Conservation (phyloP, 2,113 vertebrate species). For the Carassius auratus region DNA sequence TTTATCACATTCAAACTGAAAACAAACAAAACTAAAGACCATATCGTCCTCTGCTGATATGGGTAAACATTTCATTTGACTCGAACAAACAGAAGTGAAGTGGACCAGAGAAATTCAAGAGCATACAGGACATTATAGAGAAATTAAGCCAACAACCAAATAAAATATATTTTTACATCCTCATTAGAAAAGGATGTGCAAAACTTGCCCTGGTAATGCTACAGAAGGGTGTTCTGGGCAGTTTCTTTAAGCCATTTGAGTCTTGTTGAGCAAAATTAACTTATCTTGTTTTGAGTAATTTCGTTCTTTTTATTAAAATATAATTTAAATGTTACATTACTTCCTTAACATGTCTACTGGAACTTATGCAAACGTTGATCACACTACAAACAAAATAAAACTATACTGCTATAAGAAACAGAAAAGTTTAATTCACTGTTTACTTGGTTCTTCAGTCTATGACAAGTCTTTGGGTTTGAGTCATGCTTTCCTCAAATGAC, state of each 20-base stretch:
- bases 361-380: too few relatives aligned
- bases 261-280: too few relatives aligned
- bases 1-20: conserved; percentile 23
- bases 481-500: too few relatives aligned
- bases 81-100: conserved; percentile 2
- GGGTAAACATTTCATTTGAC: conserved; percentile 48
- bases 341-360: too few relatives aligned
- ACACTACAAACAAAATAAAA: too few relatives aligned
- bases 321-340: too few relatives aligned
- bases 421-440: too few relatives aligned
- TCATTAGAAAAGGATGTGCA: not conserved
- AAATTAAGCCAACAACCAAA: not conserved
- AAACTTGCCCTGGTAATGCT: not conserved
- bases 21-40: conserved; percentile 41
- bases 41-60: conserved; percentile 17
- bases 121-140: not conserved
- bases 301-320: too few relatives aligned
- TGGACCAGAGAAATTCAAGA: conserved; percentile 20
- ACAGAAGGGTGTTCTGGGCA: not conserved
- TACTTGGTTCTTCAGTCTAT: too few relatives aligned
- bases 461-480: too few relatives aligned
- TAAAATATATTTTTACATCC: conserved; percentile 3
- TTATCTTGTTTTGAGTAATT: too few relatives aligned
- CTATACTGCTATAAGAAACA: too few relatives aligned
- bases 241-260: not conserved